These are phyloP conservation scores for Solenodon paradoxus DNA, from an alignment of 2,113 vertebrate genomes.

Conservation along the genomic window DNA sequence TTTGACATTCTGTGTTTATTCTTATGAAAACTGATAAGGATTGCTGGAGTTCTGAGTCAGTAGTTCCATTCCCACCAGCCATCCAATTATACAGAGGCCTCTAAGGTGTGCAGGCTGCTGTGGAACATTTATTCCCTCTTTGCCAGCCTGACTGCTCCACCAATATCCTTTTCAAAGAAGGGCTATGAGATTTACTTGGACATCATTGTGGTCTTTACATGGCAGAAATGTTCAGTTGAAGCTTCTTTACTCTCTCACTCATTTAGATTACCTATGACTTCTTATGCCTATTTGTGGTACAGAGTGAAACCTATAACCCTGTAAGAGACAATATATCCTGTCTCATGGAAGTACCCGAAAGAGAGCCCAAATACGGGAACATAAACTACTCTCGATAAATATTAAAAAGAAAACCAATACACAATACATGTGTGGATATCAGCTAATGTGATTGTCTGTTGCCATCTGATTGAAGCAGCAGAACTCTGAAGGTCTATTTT, in stretches of 20 bases:
- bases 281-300: neutral
- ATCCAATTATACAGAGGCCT: neutral
- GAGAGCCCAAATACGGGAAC: neutral
- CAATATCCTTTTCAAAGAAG: neutral
- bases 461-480: neutral
- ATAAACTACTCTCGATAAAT: neutral
- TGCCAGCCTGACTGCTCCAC: no score
- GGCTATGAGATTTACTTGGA: neutral
- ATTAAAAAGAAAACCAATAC: neutral
- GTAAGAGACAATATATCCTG: neutral
- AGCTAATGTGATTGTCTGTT: neutral
- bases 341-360: neutral
- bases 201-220: neutral
- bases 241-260: neutral
- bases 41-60: neutral
- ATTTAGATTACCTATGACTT: neutral
- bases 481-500: no score
- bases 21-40: neutral
- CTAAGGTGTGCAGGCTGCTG: fast-evolving
- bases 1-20: neutral
- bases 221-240: neutral
- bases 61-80: neutral
- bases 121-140: neutral
- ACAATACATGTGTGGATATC: neutral
- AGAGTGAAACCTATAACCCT: neutral